Conservation (phyloP, 2,888 invertebrate genomes). For the Drosophila nr. fundita region DNA sequence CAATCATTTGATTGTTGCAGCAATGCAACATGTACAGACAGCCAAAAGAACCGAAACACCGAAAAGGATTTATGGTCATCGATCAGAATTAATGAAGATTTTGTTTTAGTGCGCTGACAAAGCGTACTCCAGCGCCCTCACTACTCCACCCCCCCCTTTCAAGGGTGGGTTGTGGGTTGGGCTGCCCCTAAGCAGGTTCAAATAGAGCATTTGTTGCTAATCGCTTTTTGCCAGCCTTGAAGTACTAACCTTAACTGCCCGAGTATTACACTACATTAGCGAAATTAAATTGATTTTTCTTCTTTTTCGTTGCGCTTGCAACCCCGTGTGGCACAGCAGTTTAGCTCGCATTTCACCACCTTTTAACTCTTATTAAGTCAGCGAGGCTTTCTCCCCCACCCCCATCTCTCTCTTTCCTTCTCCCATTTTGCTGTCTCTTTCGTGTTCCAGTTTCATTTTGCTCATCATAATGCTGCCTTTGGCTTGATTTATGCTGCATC, state of each 20-base stretch:
- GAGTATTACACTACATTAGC: slow-evolving; percentile 83
- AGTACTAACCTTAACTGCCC: slow-evolving; percentile 57
- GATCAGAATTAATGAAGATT: slow-evolving; percentile 85
- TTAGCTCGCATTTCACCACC: slow-evolving; percentile 57
- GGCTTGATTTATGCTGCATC: slow-evolving; percentile 78
- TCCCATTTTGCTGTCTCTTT: not conserved
- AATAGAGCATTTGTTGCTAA: slow-evolving; percentile 77
- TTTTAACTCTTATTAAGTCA: slow-evolving; percentile 48
- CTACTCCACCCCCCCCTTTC: not conserved
- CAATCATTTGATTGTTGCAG: slow-evolving; percentile 82
- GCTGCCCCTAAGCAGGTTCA: slow-evolving; percentile 50
- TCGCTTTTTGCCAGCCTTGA: slow-evolving; percentile 54
- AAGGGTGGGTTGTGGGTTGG: slow-evolving; percentile 2
- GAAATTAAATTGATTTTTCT: slow-evolving; percentile 81
- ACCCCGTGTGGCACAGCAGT: slow-evolving; percentile 36
- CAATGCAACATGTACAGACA: slow-evolving; percentile 48
- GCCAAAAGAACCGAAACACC: slow-evolving; percentile 53
- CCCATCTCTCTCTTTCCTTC: not conserved
- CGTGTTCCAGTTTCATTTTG: slow-evolving; percentile 4
- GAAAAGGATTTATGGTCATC: slow-evolving; percentile 85
- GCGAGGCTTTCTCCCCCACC: not conserved
- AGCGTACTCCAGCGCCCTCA: not conserved
- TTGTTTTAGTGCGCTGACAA: slow-evolving; percentile 62
- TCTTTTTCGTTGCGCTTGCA: slow-evolving; percentile 18
- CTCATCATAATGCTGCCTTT: slow-evolving; percentile 63